phyloP scores from a whole-genome alignment of 1,140 invertebrate genomes.

The Lucilia cuprina region DNA sequence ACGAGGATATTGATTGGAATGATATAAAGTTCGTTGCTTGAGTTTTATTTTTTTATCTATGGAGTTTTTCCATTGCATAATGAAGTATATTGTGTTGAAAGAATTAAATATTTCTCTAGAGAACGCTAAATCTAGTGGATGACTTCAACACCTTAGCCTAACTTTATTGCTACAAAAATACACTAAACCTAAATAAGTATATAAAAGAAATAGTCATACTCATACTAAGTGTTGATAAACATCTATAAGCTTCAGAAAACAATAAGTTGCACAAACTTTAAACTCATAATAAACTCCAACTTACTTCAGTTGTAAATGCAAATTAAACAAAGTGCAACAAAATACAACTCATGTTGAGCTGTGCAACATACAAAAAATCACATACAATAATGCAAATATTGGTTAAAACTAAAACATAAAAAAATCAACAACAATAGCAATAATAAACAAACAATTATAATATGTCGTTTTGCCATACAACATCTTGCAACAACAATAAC shows the following conservation, averaged over 20 bases:
- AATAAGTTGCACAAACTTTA: neutral
- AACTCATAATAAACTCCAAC: neutral
- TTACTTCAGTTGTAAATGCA: neutral
- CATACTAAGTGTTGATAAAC: neutral
- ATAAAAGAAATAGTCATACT: neutral
- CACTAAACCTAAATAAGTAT: too few relatives aligned
- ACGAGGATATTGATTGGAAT: neutral
- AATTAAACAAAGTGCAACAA: neutral
- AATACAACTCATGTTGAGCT: conserved; percentile 10
- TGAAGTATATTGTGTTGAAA: too few relatives aligned
- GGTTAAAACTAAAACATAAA: neutral
- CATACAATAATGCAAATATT: neutral
- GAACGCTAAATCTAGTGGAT: too few relatives aligned
- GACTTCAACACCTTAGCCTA: too few relatives aligned
- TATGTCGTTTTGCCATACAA: conserved; percentile 20
- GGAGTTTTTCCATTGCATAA: too few relatives aligned
- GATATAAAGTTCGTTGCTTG: conserved; percentile 23
- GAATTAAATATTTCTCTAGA: too few relatives aligned
- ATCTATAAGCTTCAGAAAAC: neutral
- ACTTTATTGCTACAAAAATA: too few relatives aligned
- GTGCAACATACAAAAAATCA: neutral
- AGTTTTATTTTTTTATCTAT: conserved; percentile 20
- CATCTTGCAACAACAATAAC: conserved; percentile 20
- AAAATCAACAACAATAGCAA: conserved; percentile 16
- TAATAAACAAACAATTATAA: conserved; percentile 34